phyloP scores from a whole-genome alignment of 2,113 vertebrate species.

The Dicerorhinus sumatrensis region DNA sequence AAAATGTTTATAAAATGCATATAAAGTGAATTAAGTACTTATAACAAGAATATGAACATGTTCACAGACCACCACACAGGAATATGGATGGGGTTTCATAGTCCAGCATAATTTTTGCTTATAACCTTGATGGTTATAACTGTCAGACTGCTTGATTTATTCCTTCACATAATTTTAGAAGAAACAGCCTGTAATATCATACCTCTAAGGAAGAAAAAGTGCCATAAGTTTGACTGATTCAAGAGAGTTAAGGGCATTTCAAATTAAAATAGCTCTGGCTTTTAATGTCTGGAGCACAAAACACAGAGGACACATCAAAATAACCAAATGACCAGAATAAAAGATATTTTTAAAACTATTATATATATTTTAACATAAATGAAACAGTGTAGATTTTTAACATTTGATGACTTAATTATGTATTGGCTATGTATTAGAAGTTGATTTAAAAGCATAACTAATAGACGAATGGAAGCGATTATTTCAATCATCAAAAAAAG shows the following conservation, averaged over 20 bases:
- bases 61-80: neutral
- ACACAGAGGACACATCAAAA: neutral
- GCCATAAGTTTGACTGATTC: neutral
- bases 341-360: neutral
- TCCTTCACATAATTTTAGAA: slow-evolving; percentile 15
- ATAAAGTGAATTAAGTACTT: neutral
- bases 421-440: neutral
- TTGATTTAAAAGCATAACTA: slow-evolving; percentile 38
- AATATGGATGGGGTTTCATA: neutral
- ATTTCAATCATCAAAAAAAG: neutral
- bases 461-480: neutral
- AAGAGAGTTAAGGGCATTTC: neutral
- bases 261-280: neutral
- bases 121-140: neutral
- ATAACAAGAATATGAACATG: neutral
- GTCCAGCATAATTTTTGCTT: neutral
- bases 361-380: neutral
- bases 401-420: neutral
- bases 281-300: neutral
- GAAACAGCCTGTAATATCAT: neutral
- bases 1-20: neutral
- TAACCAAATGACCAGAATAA: neutral
- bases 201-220: neutral
- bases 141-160: neutral
- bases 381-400: neutral